phyloP scores from a whole-genome alignment of 53 echinoderm and acorn worm species.

The Holothuria scabra region DNA sequence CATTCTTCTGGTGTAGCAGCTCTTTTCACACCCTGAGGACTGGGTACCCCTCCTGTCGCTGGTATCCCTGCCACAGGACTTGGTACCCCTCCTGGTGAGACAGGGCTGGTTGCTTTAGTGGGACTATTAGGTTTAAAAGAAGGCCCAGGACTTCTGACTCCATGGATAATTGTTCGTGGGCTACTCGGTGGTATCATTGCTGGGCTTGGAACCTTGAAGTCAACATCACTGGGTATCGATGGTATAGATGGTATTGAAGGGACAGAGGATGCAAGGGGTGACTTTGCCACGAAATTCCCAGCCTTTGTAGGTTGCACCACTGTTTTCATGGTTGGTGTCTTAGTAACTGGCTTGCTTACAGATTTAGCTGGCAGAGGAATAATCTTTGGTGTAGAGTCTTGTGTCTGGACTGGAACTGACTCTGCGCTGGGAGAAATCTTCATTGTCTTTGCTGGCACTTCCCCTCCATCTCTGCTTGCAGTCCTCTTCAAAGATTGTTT shows the following conservation, averaged over 20 bases:
- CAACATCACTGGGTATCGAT: conserved; percentile 52
- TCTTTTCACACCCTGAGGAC: conserved; percentile 64
- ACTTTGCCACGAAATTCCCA: too few species aligned
- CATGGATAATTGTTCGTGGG: conserved; percentile 66
- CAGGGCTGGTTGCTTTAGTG: conserved; percentile 71
- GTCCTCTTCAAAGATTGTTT: conserved; percentile 29
- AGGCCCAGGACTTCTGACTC: conserved; percentile 73
- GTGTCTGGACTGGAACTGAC: conserved; percentile 24
- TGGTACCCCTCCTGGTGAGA: conserved; percentile 70
- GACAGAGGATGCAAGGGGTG: too few species aligned
- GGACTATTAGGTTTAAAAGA: conserved; percentile 64
- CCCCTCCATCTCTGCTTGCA: conserved; percentile 16
- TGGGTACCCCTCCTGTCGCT: conserved; percentile 58
- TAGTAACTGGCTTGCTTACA: too few species aligned
- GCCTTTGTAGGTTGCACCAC: too few species aligned
- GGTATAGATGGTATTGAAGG: background rate
- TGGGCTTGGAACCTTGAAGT: conserved; percentile 96
- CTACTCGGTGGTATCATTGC: conserved; percentile 90
- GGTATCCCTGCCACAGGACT: conserved; percentile 58
- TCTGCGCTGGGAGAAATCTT: conserved; percentile 11
- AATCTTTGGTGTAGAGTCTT: conserved; percentile 4
- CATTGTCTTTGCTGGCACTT: conserved; percentile 13
- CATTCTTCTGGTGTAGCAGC: conserved; percentile 80
- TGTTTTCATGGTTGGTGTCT: too few species aligned
- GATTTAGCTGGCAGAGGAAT: background rate